Base-by-base conservation (phyloP, 2,797 vertebrate genomes). In the Bovichtus variegatus region DNA sequence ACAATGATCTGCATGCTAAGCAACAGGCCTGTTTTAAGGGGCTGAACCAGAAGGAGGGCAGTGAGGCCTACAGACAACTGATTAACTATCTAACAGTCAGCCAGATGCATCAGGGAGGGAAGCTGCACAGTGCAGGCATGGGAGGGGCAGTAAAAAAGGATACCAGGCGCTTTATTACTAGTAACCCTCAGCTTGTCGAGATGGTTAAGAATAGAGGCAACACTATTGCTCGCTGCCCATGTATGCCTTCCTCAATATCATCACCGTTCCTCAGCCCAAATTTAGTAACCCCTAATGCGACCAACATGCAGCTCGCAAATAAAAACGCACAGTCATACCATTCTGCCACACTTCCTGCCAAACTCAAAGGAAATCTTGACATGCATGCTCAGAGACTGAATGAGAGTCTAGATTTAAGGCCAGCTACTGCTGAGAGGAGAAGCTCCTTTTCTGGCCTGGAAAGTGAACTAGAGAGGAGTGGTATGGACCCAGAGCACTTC, bases 71-170 rank as follows among this genome's bases (percentile, higher is more conserved):
- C 78, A 91, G 92, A 65, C 93, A 95, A 31, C 87, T 95, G 61
- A 93, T 95, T 64, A 94, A 95, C 91, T 95, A 94, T 80, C 85
- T 95, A 51, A 95, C 94, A 31, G 92, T 95, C 51, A 95, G 93
- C 80, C 94, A 95, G 82, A 95, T 95, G 94, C 94, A 95, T 78
- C 94, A 95, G 85, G 93, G 93, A 51, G 94, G 94, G 76, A 95
- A 93, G 76, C 84, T 94, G 54, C 93, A 94, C 69, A 92, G 94
- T 13, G 84, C 94, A 41, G 93, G 94, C 54, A 83, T 94, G 91
- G 94, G 93, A 49, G 91, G 88, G 57, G 92, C 89, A n/a, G 89
- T 90, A 61, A 95, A 93, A 82, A 95, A 94, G 71, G 94, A 95
- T 89, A 89, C 76, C 25, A 91, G 90, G 64, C 93, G 92, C 76